These are phyloP conservation scores for Drosophila arawakana DNA, from an alignment of 1,140 invertebrate species.

Conservation along the genomic window DNA sequence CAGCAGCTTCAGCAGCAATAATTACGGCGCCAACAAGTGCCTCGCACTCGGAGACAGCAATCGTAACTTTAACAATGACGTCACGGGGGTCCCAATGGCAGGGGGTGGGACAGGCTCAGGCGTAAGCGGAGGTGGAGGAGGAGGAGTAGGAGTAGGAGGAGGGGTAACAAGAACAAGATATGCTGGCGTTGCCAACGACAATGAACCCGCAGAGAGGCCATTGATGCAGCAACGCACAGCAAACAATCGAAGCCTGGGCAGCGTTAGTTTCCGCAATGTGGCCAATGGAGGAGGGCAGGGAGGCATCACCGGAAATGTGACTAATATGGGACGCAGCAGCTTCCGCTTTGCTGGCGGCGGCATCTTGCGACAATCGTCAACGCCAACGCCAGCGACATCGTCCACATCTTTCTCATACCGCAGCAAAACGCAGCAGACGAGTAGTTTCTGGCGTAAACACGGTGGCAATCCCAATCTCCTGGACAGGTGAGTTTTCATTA, in stretches of 20 bases:
- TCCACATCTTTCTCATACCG: slow-evolving; percentile 30
- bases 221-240: slow-evolving; percentile 55
- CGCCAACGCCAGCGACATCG: slow-evolving; percentile 42
- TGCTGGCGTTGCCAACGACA: slow-evolving; percentile 23
- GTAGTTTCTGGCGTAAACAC: slow-evolving; percentile 75
- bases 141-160: not conserved
- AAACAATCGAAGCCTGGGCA: slow-evolving; percentile 45
- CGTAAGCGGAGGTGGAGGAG: not conserved
- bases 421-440: slow-evolving; percentile 48
- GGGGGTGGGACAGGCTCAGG: not conserved
- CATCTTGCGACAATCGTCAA: slow-evolving; percentile 73
- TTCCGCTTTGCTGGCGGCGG: slow-evolving; percentile 67
- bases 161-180: slow-evolving; percentile 21
- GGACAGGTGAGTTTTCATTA: slow-evolving; percentile 67
- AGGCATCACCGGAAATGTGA: slow-evolving; percentile 17
- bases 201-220: slow-evolving; percentile 46
- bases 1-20: slow-evolving; percentile 68
- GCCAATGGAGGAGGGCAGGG: slow-evolving; percentile 45
- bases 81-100: not conserved
- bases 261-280: slow-evolving; percentile 63
- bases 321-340: slow-evolving; percentile 51
- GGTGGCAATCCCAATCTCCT: slow-evolving; percentile 77
- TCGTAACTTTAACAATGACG: slow-evolving; percentile 65
- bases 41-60: slow-evolving; percentile 60
- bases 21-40: slow-evolving; percentile 57